Conservation (phyloP, 2,797 vertebrate genomes). For the Chrosomus eos region DNA sequence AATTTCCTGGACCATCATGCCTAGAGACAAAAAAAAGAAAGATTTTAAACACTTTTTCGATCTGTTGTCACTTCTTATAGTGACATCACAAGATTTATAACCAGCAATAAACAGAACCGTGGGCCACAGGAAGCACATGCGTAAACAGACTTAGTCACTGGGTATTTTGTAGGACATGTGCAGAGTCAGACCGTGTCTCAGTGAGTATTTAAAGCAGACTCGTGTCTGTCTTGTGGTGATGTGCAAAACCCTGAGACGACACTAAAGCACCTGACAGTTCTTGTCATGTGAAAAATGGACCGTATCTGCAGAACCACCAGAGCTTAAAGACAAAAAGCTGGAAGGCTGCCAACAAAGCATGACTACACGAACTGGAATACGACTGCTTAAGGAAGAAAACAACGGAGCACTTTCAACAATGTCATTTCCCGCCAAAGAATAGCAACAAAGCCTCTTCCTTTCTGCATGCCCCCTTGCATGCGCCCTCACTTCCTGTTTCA, state of each 20-base stretch:
- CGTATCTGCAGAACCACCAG: constrained; percentile 69
- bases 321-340: constrained; percentile 74
- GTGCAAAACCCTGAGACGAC: constrained; percentile 68
- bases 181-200: not conserved
- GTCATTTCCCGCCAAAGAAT: constrained; percentile 75
- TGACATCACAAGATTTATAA: constrained; percentile 25
- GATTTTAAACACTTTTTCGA: not conserved
- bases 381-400: constrained; percentile 68
- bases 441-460: constrained; percentile 80
- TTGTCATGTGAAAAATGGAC: constrained; percentile 73
- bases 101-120: not conserved
- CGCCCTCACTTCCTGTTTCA: constrained; percentile 75
- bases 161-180: constrained; percentile 2
- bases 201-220: constrained; percentile 14
- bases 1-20: not conserved
- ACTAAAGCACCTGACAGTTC: constrained; percentile 76
- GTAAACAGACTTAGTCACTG: constrained; percentile 27
- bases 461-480: constrained; percentile 73
- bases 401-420: constrained; percentile 76
- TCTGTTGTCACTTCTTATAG: constrained; percentile 10
- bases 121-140: not conserved
- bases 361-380: constrained; percentile 76
- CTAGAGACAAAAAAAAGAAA: not conserved
- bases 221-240: constrained; percentile 56
- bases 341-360: constrained; percentile 66